phyloP scores from a whole-genome alignment of 2,888 invertebrate genomes.

The Drosophila pseudotalamancana region DNA sequence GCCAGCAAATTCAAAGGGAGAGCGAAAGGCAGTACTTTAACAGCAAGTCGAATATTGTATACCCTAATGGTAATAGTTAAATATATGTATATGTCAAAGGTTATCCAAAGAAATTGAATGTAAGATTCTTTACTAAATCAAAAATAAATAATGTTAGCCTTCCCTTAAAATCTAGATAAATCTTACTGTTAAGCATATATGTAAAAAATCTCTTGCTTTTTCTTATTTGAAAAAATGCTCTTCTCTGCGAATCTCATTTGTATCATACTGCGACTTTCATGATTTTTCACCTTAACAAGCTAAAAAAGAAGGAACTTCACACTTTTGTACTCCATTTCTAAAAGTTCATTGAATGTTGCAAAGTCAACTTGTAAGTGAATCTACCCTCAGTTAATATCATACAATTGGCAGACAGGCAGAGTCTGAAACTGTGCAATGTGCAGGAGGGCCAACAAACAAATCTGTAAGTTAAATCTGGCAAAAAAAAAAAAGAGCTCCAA shows the following conservation, averaged over 20 bases:
- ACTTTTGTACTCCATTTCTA: neutral
- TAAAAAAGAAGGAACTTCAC: no score
- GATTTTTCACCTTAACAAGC: no score
- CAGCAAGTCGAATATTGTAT: neutral
- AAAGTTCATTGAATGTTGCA: neutral
- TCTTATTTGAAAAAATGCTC: neutral
- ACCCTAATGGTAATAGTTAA: conserved; percentile 14
- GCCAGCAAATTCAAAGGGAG: conserved; percentile 14
- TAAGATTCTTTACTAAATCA: no score
- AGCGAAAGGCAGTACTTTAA: neutral
- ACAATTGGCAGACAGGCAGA: conserved; percentile 10
- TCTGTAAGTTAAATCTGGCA: conserved; percentile 69
- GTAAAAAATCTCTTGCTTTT: no score
- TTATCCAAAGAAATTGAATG: no score
- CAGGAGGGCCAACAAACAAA: conserved; percentile 25
- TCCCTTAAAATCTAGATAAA: no score
- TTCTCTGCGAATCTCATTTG: neutral
- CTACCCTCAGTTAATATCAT: conserved; percentile 1
- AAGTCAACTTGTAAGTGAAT: neutral
- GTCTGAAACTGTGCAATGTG: neutral
- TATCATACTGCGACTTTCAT: no score
- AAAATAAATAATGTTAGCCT: no score
- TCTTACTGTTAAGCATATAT: no score
- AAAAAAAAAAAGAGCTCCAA: conserved; percentile 18
- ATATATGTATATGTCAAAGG: no score